Conservation (phyloP, 2,888 invertebrate genomes). For the Heliothis peltigera region DNA sequence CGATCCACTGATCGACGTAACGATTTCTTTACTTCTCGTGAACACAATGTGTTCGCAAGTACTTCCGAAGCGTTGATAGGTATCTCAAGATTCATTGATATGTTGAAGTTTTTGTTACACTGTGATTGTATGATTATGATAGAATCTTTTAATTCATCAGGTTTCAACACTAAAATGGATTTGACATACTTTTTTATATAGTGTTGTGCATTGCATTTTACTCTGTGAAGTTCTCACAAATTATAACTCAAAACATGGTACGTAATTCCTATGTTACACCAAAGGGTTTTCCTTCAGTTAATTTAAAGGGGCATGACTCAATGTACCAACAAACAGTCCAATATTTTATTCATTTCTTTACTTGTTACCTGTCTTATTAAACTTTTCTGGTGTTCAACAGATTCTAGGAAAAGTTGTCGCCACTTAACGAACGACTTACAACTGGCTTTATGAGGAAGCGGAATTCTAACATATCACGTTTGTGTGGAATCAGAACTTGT, state of each 20-base stretch:
- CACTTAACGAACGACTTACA: constrained; percentile 39
- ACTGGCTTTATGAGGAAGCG: constrained; percentile 72
- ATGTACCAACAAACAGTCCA: no score
- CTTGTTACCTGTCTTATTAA: constrained; percentile 15
- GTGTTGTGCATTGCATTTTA: background rate
- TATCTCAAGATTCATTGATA: constrained; percentile 45
- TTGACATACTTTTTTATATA: background rate
- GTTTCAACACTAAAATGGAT: constrained; percentile 13
- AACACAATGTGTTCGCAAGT: constrained; percentile 56
- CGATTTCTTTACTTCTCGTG: constrained; percentile 55
- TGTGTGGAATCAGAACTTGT: constrained; percentile 58
- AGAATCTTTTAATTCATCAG: background rate
- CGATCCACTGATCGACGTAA: constrained; percentile 69
- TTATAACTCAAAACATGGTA: background rate
- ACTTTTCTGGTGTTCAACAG: no score
- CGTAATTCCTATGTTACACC: no score
- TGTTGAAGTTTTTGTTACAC: constrained; percentile 17
- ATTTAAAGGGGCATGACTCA: background rate
- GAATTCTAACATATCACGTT: constrained; percentile 60
- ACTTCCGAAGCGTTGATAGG: constrained; percentile 57
- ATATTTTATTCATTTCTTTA: background rate
- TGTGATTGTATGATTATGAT: background rate
- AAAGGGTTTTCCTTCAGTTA: no score
- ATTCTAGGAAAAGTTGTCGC: constrained; percentile 41
- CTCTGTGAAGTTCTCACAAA: background rate